Conservation (phyloP, 2,797 vertebrate species). For the Aldrovandia affinis region DNA sequence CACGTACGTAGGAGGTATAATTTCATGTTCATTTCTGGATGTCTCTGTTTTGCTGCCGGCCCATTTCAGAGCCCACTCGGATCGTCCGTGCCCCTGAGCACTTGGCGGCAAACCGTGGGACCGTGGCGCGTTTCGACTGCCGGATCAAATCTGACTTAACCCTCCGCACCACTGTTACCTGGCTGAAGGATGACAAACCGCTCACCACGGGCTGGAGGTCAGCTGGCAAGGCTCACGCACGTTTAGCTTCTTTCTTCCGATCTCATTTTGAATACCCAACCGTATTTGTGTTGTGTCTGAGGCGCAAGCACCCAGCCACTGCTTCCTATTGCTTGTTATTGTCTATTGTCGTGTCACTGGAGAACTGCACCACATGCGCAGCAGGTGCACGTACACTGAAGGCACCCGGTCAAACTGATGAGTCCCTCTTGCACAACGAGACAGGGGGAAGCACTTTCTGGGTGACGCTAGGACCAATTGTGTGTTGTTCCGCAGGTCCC, state of each 20-base stretch:
- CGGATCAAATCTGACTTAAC: slow-evolving; percentile 82
- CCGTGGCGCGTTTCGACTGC: slow-evolving; percentile 80
- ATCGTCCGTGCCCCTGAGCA: slow-evolving; percentile 84
- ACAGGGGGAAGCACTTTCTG: too few species aligned
- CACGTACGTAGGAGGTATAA: background rate
- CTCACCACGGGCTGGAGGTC: slow-evolving; percentile 84
- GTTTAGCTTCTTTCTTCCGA: background rate
- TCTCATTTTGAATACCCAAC: too few species aligned
- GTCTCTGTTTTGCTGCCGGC: background rate
- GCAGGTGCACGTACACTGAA: too few species aligned
- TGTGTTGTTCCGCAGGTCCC: too few species aligned
- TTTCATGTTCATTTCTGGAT: background rate
- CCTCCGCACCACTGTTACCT: slow-evolving; percentile 77
- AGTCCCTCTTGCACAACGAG: too few species aligned
- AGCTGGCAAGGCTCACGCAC: slow-evolving; percentile 11
- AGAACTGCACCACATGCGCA: too few species aligned
- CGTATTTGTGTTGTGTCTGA: too few species aligned
- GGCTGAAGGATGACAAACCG: slow-evolving; percentile 86
- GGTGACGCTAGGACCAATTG: too few species aligned
- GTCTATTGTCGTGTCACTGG: too few species aligned
- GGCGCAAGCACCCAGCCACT: too few species aligned
- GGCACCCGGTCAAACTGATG: too few species aligned
- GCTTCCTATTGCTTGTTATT: too few species aligned
- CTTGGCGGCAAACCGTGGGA: slow-evolving; percentile 76
- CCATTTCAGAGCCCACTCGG: slow-evolving; percentile 81